Base-by-base conservation (phyloP, 2,113 vertebrate species). In the Ovis canadensis region DNA sequence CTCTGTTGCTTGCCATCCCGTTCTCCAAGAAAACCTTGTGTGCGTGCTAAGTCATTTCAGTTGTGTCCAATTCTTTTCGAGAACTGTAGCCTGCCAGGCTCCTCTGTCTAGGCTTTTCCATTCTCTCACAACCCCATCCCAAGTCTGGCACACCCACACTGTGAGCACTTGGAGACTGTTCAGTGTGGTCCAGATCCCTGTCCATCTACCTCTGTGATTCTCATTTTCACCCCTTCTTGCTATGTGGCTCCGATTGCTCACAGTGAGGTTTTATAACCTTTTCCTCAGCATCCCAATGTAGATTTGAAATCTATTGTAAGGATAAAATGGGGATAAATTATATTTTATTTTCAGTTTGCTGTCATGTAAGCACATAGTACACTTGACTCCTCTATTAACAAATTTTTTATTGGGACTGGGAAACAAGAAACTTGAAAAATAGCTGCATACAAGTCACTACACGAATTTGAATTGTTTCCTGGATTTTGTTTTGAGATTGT, bases 261-360 rank as follows among this genome's bases (percentile, higher is more conserved):
- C 1, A 0, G 14, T 48, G 85, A 80, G 59, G 21, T 80, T 80
- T 95, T 55, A 62, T 50, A 71, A 59, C 40, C 48, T 96, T 94
- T 71, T 15, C 67, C 54, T 81, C 33, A 33, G 54, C 9, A 1
- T 82, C 50, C 50, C 88, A 88, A 50, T 60, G 8, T 57, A 83
- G 54, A 67, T 59, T 60, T 77, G 67, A 97, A 90, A 43, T 82
- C 57, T 77, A 31, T 50, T 7, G 5, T 7, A 80, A 81, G 16
- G 67, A n/a, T 57, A 40, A 13, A 74, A 89, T 29, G 81, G 11
- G 91, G 40, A 45, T 17, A 85, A 54, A 45, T 59, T 59, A 90
- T 59, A 92, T 31, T 96, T 92, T 97, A 92, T 36, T 96, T 93
- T 97, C 14, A 27, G 25, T 83, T 96, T 92, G 29, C 67, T 54